These are phyloP conservation scores for Montipora capitata DNA, from an alignment of 92 coral and sea anemone species.

Conservation along the genomic window DNA sequence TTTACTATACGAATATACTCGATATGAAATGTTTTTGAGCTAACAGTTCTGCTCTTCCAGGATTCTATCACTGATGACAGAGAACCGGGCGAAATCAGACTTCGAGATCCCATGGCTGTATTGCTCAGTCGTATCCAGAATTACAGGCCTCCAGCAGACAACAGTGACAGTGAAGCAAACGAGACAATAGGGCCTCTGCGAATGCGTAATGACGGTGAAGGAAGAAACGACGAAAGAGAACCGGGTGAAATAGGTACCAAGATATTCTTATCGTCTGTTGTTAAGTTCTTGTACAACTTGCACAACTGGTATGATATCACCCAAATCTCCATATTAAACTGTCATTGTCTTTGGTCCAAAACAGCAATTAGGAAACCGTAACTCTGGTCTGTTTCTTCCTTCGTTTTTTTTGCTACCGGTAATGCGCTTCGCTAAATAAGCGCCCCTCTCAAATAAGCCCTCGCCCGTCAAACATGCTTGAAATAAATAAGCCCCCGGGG, in stretches of 20 bases:
- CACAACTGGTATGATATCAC: not conserved
- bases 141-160: constrained; percentile 54
- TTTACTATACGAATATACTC: too few species aligned
- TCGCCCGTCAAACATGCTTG: too few species aligned
- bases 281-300: not conserved
- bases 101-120: constrained; percentile 81
- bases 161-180: constrained; percentile 47
- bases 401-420: too few species aligned
- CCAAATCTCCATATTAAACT: too few species aligned
- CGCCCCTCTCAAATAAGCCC: too few species aligned
- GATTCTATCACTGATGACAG: constrained; percentile 89
- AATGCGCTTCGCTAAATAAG: too few species aligned
- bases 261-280: too few species aligned
- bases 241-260: constrained; percentile 22
- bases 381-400: too few species aligned
- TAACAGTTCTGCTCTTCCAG: constrained; percentile 23
- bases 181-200: constrained; percentile 18
- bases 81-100: constrained; percentile 84
- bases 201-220: constrained; percentile 14
- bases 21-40: too few species aligned
- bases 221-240: not conserved
- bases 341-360: too few species aligned
- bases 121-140: constrained; percentile 59
- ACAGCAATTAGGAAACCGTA: too few species aligned
- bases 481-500: too few species aligned